phyloP scores from a whole-genome alignment of 2,888 invertebrate species.

The Ditula angustiorana region DNA sequence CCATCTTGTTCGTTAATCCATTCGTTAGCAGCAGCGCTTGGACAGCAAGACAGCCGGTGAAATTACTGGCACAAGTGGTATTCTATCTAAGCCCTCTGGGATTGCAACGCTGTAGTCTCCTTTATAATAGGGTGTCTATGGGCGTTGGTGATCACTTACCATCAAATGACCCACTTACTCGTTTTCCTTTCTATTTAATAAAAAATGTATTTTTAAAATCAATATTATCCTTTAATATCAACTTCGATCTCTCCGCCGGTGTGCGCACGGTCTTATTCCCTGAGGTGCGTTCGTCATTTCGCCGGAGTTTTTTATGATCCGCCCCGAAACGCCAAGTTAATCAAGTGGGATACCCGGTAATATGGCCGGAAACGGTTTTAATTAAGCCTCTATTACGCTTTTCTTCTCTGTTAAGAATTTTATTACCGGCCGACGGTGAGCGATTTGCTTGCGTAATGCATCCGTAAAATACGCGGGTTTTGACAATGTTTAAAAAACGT shows the following conservation, averaged over 20 bases:
- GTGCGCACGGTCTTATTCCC: constrained; percentile 43
- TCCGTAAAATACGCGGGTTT: background rate
- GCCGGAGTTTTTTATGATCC: constrained; percentile 65
- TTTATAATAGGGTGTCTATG: too few relatives aligned
- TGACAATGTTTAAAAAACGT: background rate
- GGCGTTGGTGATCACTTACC: too few relatives aligned
- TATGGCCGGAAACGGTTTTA: constrained; percentile 69
- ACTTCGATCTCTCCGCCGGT: constrained; percentile 31
- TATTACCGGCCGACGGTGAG: constrained; percentile 46
- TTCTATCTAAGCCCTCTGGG: too few relatives aligned
- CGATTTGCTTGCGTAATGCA: constrained; percentile 19
- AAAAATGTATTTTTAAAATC: too few relatives aligned
- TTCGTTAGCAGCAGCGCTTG: too few relatives aligned
- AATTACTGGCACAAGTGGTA: too few relatives aligned
- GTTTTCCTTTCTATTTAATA: too few relatives aligned
- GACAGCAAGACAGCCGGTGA: too few relatives aligned
- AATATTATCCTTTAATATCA: too few relatives aligned
- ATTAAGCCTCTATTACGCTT: constrained; percentile 72
- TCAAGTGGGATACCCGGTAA: constrained; percentile 60
- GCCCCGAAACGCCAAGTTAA: constrained; percentile 66
- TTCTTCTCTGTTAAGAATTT: constrained; percentile 60
- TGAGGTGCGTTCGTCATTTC: constrained; percentile 61
- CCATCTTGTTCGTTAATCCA: too few relatives aligned
- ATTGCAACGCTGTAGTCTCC: too few relatives aligned
- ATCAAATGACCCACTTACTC: too few relatives aligned